phyloP scores from a whole-genome alignment of 2,888 invertebrate genomes.

The Melanostoma scalare region DNA sequence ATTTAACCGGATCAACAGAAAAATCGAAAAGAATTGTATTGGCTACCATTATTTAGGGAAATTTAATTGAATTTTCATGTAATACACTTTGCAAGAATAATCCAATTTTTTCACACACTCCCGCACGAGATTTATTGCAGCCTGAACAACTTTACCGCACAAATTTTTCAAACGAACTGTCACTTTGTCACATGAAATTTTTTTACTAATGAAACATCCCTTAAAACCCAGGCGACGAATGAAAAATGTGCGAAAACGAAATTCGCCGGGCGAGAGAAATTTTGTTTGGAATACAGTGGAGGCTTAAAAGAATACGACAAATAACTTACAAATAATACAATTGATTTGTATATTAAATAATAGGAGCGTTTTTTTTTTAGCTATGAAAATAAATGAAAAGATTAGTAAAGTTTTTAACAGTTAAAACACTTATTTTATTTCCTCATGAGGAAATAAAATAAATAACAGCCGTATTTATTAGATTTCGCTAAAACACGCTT shows the following conservation, averaged over 20 bases:
- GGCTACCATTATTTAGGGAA: slow-evolving; percentile 86
- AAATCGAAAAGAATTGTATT: slow-evolving; percentile 92
- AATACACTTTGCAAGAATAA: neutral
- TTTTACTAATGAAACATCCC: neutral
- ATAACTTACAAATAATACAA: too few relatives aligned
- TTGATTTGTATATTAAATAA: too few relatives aligned
- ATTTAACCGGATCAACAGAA: slow-evolving; percentile 87
- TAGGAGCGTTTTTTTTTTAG: too few relatives aligned
- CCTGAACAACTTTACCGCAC: neutral
- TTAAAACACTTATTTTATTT: too few relatives aligned
- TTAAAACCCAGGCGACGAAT: neutral
- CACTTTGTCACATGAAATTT: slow-evolving; percentile 25
- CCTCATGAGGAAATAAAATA: too few relatives aligned
- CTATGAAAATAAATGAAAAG: too few relatives aligned
- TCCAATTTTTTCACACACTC: slow-evolving; percentile 18
- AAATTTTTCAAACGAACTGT: slow-evolving; percentile 54
- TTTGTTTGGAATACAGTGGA: slow-evolving; percentile 9
- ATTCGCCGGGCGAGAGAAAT: neutral
- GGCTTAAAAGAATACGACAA: neutral
- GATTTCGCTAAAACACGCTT: too few relatives aligned
- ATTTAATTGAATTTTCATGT: slow-evolving; percentile 43
- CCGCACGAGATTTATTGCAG: slow-evolving; percentile 8
- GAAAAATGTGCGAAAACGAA: neutral
- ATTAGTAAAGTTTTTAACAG: too few relatives aligned
- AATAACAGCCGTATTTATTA: too few relatives aligned